A percentile compares a stretch with the other conserved stretches of the same genome.
phyloP scores from a whole-genome alignment of 2,113 vertebrate species.

The Osmerus eperlanus region DNA sequence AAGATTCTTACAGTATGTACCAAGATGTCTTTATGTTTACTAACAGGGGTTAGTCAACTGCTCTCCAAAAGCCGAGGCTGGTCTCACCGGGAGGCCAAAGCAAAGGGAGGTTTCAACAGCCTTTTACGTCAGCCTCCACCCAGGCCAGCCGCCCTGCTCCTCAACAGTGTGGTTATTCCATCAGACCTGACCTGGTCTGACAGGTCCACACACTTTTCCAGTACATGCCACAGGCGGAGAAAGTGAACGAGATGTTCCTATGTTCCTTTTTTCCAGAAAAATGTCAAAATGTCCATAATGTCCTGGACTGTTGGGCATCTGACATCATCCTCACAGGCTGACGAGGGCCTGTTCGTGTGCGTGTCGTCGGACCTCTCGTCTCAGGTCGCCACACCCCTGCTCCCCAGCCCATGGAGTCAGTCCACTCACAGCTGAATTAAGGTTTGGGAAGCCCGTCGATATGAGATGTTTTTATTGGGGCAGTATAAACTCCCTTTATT shows the following conservation, averaged over 20 bases:
- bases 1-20: too few relatives aligned
- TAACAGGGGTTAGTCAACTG: background rate
- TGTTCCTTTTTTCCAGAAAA: constrained; percentile 49
- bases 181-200: constrained; percentile 48
- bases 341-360: too few relatives aligned
- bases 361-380: too few relatives aligned
- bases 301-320: constrained; percentile 28
- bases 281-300: constrained; percentile 32
- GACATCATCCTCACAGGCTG: constrained; percentile 2
- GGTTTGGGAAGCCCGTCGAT: constrained; percentile 39
- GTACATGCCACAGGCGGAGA: constrained; percentile 23
- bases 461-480: constrained; percentile 40
- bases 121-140: background rate
- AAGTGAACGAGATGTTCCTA: constrained; percentile 17
- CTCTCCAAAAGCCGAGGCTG: background rate
- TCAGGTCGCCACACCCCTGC: background rate
- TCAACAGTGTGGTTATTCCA: background rate
- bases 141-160: background rate
- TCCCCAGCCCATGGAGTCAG: background rate
- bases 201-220: constrained; percentile 1
- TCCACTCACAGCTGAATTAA: constrained; percentile 35
- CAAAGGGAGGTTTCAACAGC: background rate
- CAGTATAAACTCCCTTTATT: constrained; percentile 56
- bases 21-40: too few relatives aligned
- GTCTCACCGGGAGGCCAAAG: background rate